A percentile compares a stretch with the other conserved stretches of the same genome.
Evolutionary conservation across 2,797 vertebrate genomes (phyloP).

Genomic region (Mormyrus proboscirostris): DNA sequence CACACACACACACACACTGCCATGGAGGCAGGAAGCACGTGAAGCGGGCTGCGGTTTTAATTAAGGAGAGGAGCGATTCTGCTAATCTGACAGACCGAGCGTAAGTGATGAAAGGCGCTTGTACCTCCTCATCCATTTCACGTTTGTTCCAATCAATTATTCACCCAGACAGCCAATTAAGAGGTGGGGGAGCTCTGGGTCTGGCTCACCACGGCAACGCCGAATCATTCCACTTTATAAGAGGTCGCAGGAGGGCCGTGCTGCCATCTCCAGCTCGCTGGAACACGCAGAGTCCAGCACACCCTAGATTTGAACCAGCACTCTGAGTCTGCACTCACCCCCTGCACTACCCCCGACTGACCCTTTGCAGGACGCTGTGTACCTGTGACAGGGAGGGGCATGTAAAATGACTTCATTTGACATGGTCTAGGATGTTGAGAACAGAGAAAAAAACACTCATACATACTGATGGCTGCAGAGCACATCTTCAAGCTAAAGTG

Average conservation of each 20-base stretch:
- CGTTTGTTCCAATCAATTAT: slow-evolving; percentile 81
- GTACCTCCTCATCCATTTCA: slow-evolving; percentile 73
- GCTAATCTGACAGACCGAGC: slow-evolving; percentile 36
- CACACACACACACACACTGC: not conserved
- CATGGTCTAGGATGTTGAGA: not conserved
- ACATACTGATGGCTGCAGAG: not conserved
- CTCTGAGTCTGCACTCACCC: not conserved
- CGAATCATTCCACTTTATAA: slow-evolving; percentile 82
- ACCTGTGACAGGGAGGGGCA: not conserved
- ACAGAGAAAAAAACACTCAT: not conserved
- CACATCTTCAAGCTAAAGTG: not conserved
- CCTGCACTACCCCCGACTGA: not conserved
- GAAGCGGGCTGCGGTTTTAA: not conserved
- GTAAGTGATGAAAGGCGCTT: slow-evolving; percentile 71
- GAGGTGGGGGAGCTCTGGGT: slow-evolving; percentile 70
- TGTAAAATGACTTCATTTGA: not conserved
- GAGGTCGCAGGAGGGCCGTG: slow-evolving; percentile 65
- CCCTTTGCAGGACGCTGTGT: not conserved
- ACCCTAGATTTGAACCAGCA: not conserved
- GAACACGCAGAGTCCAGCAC: not conserved
- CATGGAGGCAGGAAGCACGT: not conserved
- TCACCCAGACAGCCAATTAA: slow-evolving; percentile 76
- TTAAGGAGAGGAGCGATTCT: not conserved
- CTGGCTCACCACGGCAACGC: slow-evolving; percentile 63
- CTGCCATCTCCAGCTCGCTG: not conserved